Conservation (phyloP, 2,888 invertebrate species). For the Ceraclea dissimilis region DNA sequence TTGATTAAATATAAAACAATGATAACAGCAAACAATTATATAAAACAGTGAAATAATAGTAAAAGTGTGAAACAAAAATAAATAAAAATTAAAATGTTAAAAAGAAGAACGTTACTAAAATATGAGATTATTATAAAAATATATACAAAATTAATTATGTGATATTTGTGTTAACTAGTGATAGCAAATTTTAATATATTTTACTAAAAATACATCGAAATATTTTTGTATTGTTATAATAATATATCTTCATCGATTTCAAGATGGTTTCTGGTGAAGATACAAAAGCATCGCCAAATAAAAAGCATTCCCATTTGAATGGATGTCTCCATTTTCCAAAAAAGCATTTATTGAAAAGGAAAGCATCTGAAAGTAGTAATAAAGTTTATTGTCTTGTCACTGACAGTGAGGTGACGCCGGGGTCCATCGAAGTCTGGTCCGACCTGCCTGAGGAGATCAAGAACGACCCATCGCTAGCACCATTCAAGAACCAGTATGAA, state of each 20-base stretch:
- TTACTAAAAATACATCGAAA: neutral
- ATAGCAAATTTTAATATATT: neutral
- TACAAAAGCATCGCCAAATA: neutral
- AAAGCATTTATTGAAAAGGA: neutral
- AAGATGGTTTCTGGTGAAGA: neutral
- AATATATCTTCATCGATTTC: neutral
- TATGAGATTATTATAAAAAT: too few species aligned
- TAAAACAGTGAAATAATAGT: too few species aligned
- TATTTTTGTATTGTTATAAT: neutral
- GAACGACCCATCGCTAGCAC: constrained; percentile 56
- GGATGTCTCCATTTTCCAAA: neutral
- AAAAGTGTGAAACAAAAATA: too few species aligned
- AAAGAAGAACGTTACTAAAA: too few species aligned
- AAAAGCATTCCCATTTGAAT: neutral
- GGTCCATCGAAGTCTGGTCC: constrained; percentile 56
- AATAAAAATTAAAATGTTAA: too few species aligned
- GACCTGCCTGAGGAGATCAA: constrained; percentile 58
- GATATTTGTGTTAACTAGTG: too few species aligned
- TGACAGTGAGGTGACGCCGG: constrained; percentile 52
- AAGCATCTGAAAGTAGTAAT: constrained; percentile 2
- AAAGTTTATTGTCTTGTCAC: constrained; percentile 41
- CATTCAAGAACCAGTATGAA: constrained; percentile 52
- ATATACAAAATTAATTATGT: too few species aligned
- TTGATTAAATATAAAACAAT: too few species aligned
- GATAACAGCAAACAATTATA: too few species aligned